Percentiles rank a stretch among this genome's conserved stretches.
phyloP scores from a whole-genome alignment of 2,797 vertebrate genomes.

The Molossus molossus region DNA sequence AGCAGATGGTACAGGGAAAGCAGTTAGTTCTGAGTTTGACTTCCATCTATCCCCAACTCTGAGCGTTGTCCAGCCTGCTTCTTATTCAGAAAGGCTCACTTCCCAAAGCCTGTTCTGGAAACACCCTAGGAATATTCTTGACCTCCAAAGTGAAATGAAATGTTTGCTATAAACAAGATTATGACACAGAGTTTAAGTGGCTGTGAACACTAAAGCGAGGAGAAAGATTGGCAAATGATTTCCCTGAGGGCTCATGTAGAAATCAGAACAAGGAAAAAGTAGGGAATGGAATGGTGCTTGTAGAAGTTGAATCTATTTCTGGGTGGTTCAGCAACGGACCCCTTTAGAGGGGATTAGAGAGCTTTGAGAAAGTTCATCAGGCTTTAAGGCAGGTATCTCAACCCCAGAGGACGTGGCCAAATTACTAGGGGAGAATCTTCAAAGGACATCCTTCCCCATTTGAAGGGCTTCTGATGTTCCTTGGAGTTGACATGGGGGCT shows the following conservation, averaged over 20 bases:
- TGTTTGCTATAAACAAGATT: neutral
- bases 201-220: neutral
- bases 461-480: slow-evolving; percentile 31
- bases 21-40: neutral
- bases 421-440: slow-evolving; percentile 32
- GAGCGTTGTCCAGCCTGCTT: neutral
- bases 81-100: neutral
- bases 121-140: neutral
- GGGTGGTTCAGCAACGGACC: neutral
- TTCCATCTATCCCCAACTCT: neutral
- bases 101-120: neutral
- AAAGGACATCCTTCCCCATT: neutral
- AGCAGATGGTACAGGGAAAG: neutral
- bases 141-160: slow-evolving; percentile 14
- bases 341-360: neutral
- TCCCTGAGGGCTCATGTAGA: neutral
- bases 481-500: neutral
- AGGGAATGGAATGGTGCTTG: neutral
- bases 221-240: neutral
- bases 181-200: neutral
- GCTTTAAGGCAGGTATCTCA: slow-evolving; percentile 18
- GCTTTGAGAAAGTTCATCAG: neutral
- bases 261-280: neutral
- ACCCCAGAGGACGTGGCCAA: neutral
- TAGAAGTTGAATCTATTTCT: neutral